These are phyloP conservation scores for Thaumetopoea pityocampa DNA, from an alignment of 1,140 invertebrate species.

Conservation along the genomic window DNA sequence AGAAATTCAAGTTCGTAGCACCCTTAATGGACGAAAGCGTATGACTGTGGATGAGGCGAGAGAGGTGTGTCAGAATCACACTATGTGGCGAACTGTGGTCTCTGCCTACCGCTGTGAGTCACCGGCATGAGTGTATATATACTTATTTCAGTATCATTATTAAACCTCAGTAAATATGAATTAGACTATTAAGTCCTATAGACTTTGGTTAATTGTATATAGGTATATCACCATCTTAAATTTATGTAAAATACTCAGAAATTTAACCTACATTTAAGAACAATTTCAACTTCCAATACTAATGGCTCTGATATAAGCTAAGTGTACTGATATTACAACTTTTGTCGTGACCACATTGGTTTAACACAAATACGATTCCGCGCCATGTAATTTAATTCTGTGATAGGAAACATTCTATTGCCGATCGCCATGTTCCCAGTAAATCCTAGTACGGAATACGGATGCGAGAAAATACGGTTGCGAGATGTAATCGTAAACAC, in stretches of 20 bases:
- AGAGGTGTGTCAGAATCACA: too few species aligned
- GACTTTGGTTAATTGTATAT: constrained; percentile 6
- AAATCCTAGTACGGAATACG: constrained; percentile 8
- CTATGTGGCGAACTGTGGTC: too few species aligned
- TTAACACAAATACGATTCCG: constrained; percentile 20
- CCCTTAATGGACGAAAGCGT: too few species aligned
- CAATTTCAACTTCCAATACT: constrained; percentile 2
- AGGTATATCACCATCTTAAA: neutral
- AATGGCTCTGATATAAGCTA: constrained; percentile 4
- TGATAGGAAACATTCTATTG: constrained; percentile 25
- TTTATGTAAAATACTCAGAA: neutral
- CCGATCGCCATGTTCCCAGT: constrained; percentile 18
- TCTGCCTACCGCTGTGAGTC: too few species aligned
- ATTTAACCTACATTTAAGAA: constrained; percentile 7
- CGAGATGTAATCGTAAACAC: constrained; percentile 25
- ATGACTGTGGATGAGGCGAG: too few species aligned
- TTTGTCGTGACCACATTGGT: constrained; percentile 20
- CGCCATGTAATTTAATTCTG: constrained; percentile 25
- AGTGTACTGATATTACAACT: constrained; percentile 19
- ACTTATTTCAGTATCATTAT: too few species aligned
- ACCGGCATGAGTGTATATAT: too few species aligned
- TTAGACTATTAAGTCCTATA: too few species aligned
- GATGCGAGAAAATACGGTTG: constrained; percentile 19
- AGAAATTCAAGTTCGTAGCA: too few species aligned
- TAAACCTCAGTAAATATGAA: too few species aligned